A percentile compares a stretch with the other conserved stretches of the same genome.
These are phyloP conservation scores for Apotomis capreana DNA, from an alignment of 2,888 invertebrate species.

Conservation along the genomic window DNA sequence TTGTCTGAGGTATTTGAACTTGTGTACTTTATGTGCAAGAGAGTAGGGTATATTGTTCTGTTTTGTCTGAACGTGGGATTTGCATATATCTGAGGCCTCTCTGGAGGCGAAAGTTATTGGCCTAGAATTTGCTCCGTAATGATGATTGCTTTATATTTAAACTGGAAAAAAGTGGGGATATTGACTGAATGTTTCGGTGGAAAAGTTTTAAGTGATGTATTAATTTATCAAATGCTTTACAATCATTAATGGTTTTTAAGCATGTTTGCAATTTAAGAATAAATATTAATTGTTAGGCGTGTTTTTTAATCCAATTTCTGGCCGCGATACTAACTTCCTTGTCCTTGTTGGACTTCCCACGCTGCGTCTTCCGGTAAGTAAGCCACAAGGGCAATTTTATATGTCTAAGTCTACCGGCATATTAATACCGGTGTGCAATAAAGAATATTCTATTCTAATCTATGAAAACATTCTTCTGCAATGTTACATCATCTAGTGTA, in stretches of 20 bases:
- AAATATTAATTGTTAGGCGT: no score
- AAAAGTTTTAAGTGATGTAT: background rate
- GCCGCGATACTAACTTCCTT: no score
- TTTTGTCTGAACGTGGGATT: constrained; percentile 1
- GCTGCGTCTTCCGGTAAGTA: no score
- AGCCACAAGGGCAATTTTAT: no score
- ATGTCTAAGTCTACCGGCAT: no score
- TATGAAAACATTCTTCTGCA: no score
- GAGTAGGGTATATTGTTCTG: constrained; percentile 15
- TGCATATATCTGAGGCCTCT: constrained; percentile 17
- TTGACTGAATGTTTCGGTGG: background rate
- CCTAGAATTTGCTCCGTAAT: constrained; percentile 18
- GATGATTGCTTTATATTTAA: constrained; percentile 15
- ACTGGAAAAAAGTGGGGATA: constrained; percentile 24
- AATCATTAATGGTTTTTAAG: no score
- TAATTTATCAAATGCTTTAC: background rate
- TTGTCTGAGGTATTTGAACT: constrained; percentile 27
- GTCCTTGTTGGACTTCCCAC: no score
- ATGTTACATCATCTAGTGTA: background rate
- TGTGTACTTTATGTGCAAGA: constrained; percentile 7
- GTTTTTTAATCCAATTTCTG: no score
- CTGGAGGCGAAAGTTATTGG: constrained; percentile 12
- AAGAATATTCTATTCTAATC: no score
- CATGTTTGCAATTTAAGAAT: no score
- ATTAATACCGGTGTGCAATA: no score